phyloP scores from a whole-genome alignment of 1,140 invertebrate genomes.

The Caenorhabditis inopinata region DNA sequence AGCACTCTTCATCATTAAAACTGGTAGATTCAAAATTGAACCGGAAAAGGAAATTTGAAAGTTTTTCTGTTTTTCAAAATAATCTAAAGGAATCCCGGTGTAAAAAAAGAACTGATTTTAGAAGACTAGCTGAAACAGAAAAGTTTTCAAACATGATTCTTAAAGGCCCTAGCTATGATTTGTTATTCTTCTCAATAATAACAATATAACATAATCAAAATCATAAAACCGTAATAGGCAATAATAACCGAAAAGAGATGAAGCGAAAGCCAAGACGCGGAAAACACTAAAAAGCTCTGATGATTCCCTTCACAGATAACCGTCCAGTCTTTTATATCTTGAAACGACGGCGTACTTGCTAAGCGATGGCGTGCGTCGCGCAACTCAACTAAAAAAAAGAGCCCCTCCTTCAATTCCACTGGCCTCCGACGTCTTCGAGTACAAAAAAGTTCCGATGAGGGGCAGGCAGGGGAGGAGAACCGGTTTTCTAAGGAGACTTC shows the following conservation, averaged over 20 bases:
- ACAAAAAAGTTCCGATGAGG: neutral
- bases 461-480: neutral
- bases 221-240: neutral
- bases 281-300: neutral
- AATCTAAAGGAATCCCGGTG: too few relatives aligned
- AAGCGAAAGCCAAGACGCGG: too few relatives aligned
- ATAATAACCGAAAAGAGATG: neutral
- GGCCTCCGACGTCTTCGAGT: neutral
- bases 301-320: neutral
- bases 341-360: constrained; percentile 7
- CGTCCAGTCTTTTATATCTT: neutral
- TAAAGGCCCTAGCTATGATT: too few relatives aligned
- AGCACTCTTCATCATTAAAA: too few relatives aligned
- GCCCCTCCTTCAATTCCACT: constrained; percentile 26
- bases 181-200: too few relatives aligned
- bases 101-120: too few relatives aligned
- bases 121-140: too few relatives aligned
- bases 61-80: too few relatives aligned
- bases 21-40: too few relatives aligned
- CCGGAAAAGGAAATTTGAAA: too few relatives aligned
- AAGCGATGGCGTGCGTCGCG: constrained; percentile 26
- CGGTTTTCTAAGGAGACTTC: neutral
- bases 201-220: too few relatives aligned
- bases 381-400: constrained; percentile 11
- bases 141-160: too few relatives aligned